phyloP scores from a whole-genome alignment of 1,140 invertebrate genomes.

The Drosophila simulans region DNA sequence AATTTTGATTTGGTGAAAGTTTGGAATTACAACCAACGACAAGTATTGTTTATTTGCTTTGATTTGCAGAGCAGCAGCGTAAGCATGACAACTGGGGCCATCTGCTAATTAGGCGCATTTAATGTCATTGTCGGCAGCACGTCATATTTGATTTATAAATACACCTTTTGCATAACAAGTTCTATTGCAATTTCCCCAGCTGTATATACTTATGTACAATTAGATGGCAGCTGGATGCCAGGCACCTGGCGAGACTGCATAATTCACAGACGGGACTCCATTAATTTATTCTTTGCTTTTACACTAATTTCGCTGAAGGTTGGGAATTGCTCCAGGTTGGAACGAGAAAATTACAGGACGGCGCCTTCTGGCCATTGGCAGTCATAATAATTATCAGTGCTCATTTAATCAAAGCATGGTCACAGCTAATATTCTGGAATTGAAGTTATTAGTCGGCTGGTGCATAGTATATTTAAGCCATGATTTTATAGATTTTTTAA shows the following conservation, averaged over 20 bases:
- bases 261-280: constrained; percentile 50
- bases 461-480: neutral
- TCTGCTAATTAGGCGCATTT: constrained; percentile 62
- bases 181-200: neutral
- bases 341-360: constrained; percentile 2
- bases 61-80: constrained; percentile 17
- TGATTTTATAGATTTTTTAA: too few relatives aligned
- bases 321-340: constrained; percentile 32
- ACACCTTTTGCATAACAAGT: too few relatives aligned
- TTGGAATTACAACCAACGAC: constrained; percentile 44
- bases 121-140: constrained; percentile 47
- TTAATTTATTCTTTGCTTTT: constrained; percentile 54
- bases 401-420: constrained; percentile 26
- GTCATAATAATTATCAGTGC: constrained; percentile 26
- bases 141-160: neutral
- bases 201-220: constrained; percentile 28
- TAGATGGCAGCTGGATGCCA: constrained; percentile 16
- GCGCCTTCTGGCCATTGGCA: constrained; percentile 29
- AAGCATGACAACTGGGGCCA: constrained; percentile 15
- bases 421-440: neutral
- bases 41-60: constrained; percentile 28
- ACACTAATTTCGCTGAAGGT: constrained; percentile 46
- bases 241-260: constrained; percentile 49
- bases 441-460: neutral
- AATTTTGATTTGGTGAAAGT: constrained; percentile 35